Conservation (phyloP, 37 sponge, comb jelly and placozoan genomes). For the Beroe forskalii region DNA sequence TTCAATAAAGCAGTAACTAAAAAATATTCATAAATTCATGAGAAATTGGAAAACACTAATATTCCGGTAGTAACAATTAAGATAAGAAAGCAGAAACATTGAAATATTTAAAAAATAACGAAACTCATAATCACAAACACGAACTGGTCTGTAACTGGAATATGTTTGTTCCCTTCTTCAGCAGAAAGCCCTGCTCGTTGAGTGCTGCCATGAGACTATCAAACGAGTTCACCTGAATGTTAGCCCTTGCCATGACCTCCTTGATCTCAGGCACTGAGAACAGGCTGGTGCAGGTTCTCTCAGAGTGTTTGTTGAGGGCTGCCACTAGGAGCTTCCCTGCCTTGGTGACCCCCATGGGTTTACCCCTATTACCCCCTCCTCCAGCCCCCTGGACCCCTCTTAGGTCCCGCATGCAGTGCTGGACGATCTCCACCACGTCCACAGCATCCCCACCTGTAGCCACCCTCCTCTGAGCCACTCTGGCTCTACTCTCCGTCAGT, state of each 20-base stretch:
- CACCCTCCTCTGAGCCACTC: constrained; percentile 64
- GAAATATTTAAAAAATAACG: background rate
- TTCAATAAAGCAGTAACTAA: too few species aligned
- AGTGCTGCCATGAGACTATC: constrained; percentile 87
- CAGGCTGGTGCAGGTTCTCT: constrained; percentile 69
- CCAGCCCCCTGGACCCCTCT: constrained; percentile 71
- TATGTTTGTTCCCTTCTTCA: constrained; percentile 89
- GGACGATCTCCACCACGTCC: constrained; percentile 89
- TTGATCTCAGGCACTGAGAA: constrained; percentile 85
- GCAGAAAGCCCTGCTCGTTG: constrained; percentile 89
- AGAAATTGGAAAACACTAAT: too few species aligned
- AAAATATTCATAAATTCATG: too few species aligned
- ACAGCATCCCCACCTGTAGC: constrained; percentile 84
- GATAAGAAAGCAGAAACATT: background rate
- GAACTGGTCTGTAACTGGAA: constrained; percentile 86
- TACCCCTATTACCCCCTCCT: background rate
- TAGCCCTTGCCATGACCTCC: constrained; percentile 75
- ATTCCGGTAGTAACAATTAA: too few species aligned
- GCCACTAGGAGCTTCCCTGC: constrained; percentile 74
- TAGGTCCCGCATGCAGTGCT: constrained; percentile 84
- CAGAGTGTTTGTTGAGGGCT: constrained; percentile 79
- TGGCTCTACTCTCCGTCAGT: constrained; percentile 78
- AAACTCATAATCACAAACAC: constrained; percentile 38
- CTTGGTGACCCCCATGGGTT: constrained; percentile 9
- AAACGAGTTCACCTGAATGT: constrained; percentile 71